A percentile compares a stretch with the other conserved stretches of the same genome.
Conservation (phyloP, 2,797 vertebrate species). For the Cyprinella venusta region DNA sequence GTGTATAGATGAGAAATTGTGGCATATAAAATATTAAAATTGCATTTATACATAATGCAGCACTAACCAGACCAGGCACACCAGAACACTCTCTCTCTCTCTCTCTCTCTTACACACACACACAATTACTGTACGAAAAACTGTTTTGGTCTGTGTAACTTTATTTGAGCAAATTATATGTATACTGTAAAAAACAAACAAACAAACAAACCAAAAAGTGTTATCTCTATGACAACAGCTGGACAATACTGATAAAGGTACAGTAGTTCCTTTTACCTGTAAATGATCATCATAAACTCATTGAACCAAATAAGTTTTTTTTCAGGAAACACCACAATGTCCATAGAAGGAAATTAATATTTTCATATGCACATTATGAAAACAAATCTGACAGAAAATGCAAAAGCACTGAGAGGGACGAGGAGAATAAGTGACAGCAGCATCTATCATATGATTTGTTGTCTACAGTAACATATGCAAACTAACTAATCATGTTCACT, state of each 20-base stretch:
- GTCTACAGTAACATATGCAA: conserved; percentile 35
- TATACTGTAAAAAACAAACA: conserved; percentile 86
- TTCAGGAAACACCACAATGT: conserved; percentile 44
- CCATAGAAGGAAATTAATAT: conserved; percentile 27
- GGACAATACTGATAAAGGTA: conserved; percentile 56
- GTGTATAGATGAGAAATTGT: conserved; percentile 39
- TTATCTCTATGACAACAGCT: conserved; percentile 74
- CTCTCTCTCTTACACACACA: background rate
- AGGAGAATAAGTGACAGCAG: conserved; percentile 41
- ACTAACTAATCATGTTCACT: conserved; percentile 45
- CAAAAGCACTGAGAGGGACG: conserved; percentile 34
- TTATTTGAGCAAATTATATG: conserved; percentile 98
- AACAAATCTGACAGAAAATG: conserved; percentile 29
- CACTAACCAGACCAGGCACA: conserved; percentile 37
- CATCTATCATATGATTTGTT: conserved; percentile 31
- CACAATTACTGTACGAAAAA: background rate
- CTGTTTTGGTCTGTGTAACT: conserved; percentile 87
- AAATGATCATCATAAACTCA: conserved; percentile 20
- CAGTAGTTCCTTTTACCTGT: background rate
- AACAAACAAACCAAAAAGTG: conserved; percentile 71
- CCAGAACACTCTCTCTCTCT: background rate
- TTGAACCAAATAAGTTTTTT: conserved; percentile 14
- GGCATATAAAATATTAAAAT: conserved; percentile 54
- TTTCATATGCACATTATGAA: conserved; percentile 25
- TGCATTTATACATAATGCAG: conserved; percentile 57